A percentile compares a stretch with the other conserved stretches of the same genome.
Evolutionary conservation across 2,797 vertebrate species (phyloP).

Genomic region (Pangasius krempfi): DNA sequence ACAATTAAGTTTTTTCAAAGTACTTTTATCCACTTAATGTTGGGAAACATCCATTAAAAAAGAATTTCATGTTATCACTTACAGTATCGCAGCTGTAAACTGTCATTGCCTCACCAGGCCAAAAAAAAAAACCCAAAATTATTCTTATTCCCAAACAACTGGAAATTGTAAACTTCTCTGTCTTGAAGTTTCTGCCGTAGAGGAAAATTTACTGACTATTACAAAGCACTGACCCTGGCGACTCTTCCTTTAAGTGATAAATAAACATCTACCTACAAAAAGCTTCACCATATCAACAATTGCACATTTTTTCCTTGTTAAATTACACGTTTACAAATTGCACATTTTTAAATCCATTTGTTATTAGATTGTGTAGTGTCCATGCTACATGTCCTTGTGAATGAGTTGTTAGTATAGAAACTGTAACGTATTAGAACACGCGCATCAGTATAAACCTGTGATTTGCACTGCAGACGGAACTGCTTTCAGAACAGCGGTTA

Average conservation of each 20-base stretch:
- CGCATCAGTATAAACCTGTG: neutral
- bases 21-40: neutral
- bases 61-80: neutral
- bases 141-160: neutral
- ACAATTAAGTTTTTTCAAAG: neutral
- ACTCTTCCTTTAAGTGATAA: neutral
- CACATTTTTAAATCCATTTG: neutral
- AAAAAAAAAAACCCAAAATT: neutral
- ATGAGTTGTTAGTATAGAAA: neutral
- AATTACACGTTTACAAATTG: neutral
- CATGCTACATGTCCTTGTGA: neutral
- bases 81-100: neutral
- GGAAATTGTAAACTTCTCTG: neutral
- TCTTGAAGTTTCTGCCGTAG: neutral
- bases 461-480: neutral
- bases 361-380: no score
- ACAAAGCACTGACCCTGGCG: neutral
- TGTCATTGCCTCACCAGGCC: neutral
- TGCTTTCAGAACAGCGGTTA: neutral
- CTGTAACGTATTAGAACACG: neutral
- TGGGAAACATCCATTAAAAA: neutral
- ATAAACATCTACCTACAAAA: neutral
- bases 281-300: neutral
- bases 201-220: neutral
- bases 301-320: neutral